Base-by-base conservation (phyloP, 2,113 vertebrate genomes). In the Danionella cerebrum region DNA sequence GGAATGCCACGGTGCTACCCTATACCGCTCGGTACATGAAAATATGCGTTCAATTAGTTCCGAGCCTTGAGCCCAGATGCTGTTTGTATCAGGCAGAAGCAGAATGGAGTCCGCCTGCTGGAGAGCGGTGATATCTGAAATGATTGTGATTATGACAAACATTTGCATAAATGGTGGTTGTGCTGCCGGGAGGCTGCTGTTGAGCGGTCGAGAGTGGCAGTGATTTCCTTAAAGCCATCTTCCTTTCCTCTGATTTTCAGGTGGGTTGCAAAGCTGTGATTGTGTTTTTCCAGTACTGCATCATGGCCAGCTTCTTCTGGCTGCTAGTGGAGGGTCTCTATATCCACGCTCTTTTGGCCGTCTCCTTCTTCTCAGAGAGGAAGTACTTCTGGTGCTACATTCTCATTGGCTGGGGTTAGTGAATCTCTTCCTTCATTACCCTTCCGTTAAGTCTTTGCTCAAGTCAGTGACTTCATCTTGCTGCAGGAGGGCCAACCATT, bases 361-460 rank as follows among this genome's bases (percentile, higher is more conserved):
- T 98, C 68, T 97, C 96, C 55, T 98, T 98, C 86, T 98, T 98
- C 85, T 98, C 96, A 0, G 93, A 98, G 84, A 91, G 89, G 85
- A 98, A 95, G 41, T 98, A 98, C 83, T 98, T 98, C 79, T 95
- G 96, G 93, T 94, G 93, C 79, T 98, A 98, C 87, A 97, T 97
- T 77, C 51, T 98, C 74, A 93, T 97, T 16, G 96, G 96, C 83
- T 98, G 96, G 96, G 96, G 96, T 98, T 87, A 0, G n/a, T 45
- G 42, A 25, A 13, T 54, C 1, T 8, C 39, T 14, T 19, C 9
- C 5, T 50, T 47, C 9, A 16, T 44, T 54, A 35, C 27, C 18
- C 4, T 69, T 0, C 13, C 4, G 21, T 22, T 38, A 54, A 25
- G n/a, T 41, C 12, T 59, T 29, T n/a, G 25, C 5, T 35, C 22